phyloP scores from a whole-genome alignment of 1,140 invertebrate species.

The Heliconius hermathena region DNA sequence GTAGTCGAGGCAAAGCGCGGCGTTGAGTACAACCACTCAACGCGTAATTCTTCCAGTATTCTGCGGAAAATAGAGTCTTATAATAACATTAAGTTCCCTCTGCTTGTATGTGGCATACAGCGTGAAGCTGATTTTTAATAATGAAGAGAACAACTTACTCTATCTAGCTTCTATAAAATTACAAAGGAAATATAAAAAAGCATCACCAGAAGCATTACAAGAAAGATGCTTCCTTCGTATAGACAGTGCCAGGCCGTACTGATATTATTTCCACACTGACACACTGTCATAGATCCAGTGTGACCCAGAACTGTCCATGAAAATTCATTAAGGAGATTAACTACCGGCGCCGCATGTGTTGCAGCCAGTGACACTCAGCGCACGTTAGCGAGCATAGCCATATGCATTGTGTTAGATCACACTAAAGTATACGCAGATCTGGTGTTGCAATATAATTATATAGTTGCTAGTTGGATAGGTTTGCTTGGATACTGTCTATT shows the following conservation, averaged over 20 bases:
- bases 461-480: neutral
- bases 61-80: too few relatives aligned
- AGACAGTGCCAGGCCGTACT: neutral
- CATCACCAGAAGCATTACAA: neutral
- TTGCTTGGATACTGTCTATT: too few relatives aligned
- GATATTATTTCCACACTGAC: slow-evolving; percentile 23
- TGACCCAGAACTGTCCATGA: slow-evolving; percentile 37
- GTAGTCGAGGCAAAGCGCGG: too few relatives aligned
- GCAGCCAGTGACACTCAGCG: slow-evolving; percentile 36
- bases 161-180: neutral
- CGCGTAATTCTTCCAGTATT: too few relatives aligned
- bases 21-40: too few relatives aligned
- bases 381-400: slow-evolving; percentile 30
- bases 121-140: too few relatives aligned
- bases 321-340: slow-evolving; percentile 43
- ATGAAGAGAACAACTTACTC: too few relatives aligned
- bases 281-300: slow-evolving; percentile 30
- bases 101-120: too few relatives aligned
- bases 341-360: slow-evolving; percentile 34
- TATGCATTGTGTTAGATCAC: slow-evolving; percentile 16
- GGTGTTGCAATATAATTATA: neutral
- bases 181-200: neutral
- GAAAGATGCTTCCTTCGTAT: neutral
- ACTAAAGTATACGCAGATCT: neutral
- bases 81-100: too few relatives aligned